phyloP scores from a whole-genome alignment of 2,888 invertebrate genomes.

The Blera fallax region DNA sequence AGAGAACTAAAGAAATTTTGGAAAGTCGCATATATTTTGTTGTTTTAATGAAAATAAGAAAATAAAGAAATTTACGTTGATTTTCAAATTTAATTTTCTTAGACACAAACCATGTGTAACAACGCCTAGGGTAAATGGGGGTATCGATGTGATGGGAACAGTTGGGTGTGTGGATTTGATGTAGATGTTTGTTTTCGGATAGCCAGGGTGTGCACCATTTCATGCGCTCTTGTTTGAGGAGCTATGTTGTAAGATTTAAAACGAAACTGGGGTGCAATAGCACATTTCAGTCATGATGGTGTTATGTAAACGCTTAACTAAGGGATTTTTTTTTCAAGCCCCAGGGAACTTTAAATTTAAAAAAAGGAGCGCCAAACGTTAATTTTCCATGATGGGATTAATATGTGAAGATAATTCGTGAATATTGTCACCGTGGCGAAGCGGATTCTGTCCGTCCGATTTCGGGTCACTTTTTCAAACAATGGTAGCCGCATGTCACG shows the following conservation, averaged over 20 bases:
- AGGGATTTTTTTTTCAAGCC: no score
- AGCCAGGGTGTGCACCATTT: background rate
- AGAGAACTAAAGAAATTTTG: conserved; percentile 20
- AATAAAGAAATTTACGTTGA: conserved; percentile 61
- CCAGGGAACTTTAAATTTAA: no score
- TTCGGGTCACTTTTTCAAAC: no score
- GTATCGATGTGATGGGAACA: background rate
- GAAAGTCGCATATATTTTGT: conserved; percentile 43
- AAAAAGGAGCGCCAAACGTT: no score
- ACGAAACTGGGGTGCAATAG: background rate
- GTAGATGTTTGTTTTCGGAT: background rate
- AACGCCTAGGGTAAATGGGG: background rate
- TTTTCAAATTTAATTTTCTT: conserved; percentile 29
- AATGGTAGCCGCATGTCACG: no score
- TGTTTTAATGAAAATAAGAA: conserved; percentile 48
- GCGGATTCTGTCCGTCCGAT: no score
- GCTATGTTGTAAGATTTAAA: background rate
- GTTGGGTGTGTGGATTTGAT: background rate
- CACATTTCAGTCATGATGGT: no score
- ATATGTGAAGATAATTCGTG: no score
- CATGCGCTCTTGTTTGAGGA: background rate
- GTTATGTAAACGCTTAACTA: no score
- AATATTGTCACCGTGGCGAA: no score
- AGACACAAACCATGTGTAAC: background rate
- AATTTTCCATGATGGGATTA: no score